These are phyloP conservation scores for Albula goreensis DNA, from an alignment of 2,113 vertebrate genomes.

Conservation along the genomic window DNA sequence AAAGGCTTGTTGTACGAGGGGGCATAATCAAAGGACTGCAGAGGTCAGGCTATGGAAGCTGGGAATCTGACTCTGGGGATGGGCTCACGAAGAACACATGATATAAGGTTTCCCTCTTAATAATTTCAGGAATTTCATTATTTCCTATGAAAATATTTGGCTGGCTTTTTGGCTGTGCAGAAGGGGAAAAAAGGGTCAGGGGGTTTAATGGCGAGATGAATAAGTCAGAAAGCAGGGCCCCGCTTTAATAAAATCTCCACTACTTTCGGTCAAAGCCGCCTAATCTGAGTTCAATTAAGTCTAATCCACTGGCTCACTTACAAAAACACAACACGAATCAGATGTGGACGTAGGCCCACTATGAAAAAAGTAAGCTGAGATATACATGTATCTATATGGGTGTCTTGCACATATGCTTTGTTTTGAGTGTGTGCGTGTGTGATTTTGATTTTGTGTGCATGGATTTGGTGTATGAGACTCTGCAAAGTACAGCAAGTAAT, in stretches of 20 bases:
- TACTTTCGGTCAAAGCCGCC: constrained; percentile 49
- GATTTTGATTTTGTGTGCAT: neutral
- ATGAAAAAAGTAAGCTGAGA: constrained; percentile 28
- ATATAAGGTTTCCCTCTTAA: constrained; percentile 66
- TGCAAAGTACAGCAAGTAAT: neutral
- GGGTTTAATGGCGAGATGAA: constrained; percentile 46
- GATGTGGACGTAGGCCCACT: constrained; percentile 35
- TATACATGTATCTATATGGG: constrained; percentile 25
- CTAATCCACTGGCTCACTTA: constrained; percentile 37
- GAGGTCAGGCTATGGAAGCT: constrained; percentile 28
- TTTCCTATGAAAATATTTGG: constrained; percentile 75
- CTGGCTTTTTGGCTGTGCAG: constrained; percentile 51
- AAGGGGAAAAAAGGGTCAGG: constrained; percentile 39
- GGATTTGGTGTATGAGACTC: neutral
- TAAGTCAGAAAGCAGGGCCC: constrained; percentile 33
- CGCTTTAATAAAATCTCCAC: constrained; percentile 34
- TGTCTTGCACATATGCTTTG: neutral
- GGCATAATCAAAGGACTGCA: constrained; percentile 31
- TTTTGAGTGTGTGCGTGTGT: constrained; percentile 1
- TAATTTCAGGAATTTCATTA: constrained; percentile 78
- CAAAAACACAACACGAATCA: constrained; percentile 43
- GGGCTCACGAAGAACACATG: constrained; percentile 47
- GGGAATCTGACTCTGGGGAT: constrained; percentile 22
- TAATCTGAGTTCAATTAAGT: constrained; percentile 51
- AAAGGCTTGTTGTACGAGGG: constrained; percentile 19